Base-by-base conservation (phyloP, 2,797 vertebrate species). In the Masticophis lateralis region DNA sequence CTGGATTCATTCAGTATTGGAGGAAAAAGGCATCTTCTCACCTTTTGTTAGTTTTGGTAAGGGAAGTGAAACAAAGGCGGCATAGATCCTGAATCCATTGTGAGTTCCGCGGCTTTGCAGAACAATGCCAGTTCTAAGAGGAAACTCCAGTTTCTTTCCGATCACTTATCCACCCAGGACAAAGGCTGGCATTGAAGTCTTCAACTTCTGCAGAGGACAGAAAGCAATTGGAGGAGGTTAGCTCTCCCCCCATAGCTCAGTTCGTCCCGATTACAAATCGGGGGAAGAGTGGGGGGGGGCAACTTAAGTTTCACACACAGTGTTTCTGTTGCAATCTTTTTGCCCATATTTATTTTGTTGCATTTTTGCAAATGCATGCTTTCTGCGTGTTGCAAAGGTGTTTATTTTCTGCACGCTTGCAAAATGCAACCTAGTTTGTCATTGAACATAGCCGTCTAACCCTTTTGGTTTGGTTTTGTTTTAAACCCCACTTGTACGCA, bases 401-500 rank as follows among this genome's bases (percentile, higher is more conserved):
- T 61, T 63, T 11, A 61, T 61, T 61, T 61, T 10, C 60, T 61
- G 60, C n/a, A 3, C 0, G 27, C 12, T 22, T 74, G 51, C 28
- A 32, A 53, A 69, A 74, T 11, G 14, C 7, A 8, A 25, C 27
- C 32, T 43, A 25, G 10, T 25, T 47, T 10, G 37, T 43, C 9
- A 2, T 79, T 79, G 22, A 43, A 79, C 9, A 5, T 83, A 25
- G 37, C 37, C 47, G 10, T 10, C 20, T 47, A 83, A 47, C 11
- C 9, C 0, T 18, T 83, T 25, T 43, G 1, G 37, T 37, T 43
- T 37, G 20, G 6, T 51, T 51, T 51, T 51, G 47, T 20, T 43
- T 2, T 9, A 1, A 37, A 37, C 9, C 4, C 13, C n/a, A 56
- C n/a, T 11, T 43, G 28, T 37, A 12, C 28, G 1, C 0, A 1